Evolutionary conservation across 1,140 invertebrate species (phyloP), one percentile per base, ranked within the genome.

Genomic region (Popillia japonica): DNA sequence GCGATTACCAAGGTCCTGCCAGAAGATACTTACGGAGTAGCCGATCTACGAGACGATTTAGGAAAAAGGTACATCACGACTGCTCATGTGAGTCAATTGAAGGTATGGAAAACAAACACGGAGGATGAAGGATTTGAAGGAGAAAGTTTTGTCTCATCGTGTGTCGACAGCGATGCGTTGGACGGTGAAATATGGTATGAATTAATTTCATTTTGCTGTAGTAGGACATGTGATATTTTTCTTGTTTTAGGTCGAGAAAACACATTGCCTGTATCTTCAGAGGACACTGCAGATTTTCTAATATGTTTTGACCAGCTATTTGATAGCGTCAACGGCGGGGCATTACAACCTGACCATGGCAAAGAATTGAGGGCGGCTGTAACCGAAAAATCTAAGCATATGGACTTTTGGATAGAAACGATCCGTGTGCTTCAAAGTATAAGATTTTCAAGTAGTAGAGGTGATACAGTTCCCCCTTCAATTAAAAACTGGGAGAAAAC

Each of bases 401-500:
- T 48, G 7, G 42, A 10, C 1, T 48, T 76, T 76, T 48, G 44
- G 44, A 48, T 17, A 9, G 44, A 48, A 14, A 14, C 74, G 42
- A 22, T 74, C n/a, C 22, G 10, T 40, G 40, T 74, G 23, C 34
- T 74, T 7, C n/a, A 74, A 74, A 40, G n/a, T 10, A 41, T 40
- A 9, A 74, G 34, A 74, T 40, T 40, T 34, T 74, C 8, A 40
- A 40, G 14, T n/a, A 41, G 64, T 68, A 68, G 64, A 68, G 64
- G 17, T 11, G 64, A 68, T 10, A 44, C 40, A 44, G 74, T 76
- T n/a, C 42, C 78, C 22, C 79, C 79, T 27, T 73, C 72, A 11
- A n/a, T 80, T 10, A 72, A 77, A 74, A 80, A 80, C 44, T 78
- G 68, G 74, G 76, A 78, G 10, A 34, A 76, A 17, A 76, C 79